Conservation (phyloP, 2,797 vertebrate species). For the Mormyrus proboscirostris region DNA sequence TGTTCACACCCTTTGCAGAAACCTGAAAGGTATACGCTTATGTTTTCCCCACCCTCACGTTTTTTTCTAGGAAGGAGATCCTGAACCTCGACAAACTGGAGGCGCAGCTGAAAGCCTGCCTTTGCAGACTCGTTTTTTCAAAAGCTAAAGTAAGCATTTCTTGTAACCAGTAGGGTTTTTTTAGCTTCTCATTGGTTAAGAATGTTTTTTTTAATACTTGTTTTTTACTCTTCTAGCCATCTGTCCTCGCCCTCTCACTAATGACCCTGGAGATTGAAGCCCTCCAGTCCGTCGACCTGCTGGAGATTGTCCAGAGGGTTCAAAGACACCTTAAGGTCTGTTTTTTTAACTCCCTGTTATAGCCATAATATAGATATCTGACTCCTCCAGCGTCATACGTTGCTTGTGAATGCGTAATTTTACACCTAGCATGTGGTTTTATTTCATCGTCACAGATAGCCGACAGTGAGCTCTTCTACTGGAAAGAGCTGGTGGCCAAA, state of each 20-base stretch:
- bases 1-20: not conserved
- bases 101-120: slow-evolving; percentile 93
- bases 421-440: slow-evolving; percentile 15
- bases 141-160: slow-evolving; percentile 84
- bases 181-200: not conserved
- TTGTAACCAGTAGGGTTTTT: slow-evolving; percentile 6
- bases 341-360: not conserved
- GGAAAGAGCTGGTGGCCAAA: slow-evolving; percentile 82
- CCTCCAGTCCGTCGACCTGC: slow-evolving; percentile 74
- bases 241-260: slow-evolving; percentile 87
- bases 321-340: slow-evolving; percentile 88
- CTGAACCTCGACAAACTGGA: slow-evolving; percentile 88
- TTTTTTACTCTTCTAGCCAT: slow-evolving; percentile 65
- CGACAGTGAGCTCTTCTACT: slow-evolving; percentile 74
- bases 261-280: slow-evolving; percentile 82
- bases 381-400: not conserved
- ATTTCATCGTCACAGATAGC: slow-evolving; percentile 66
- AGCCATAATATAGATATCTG: not conserved
- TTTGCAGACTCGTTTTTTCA: slow-evolving; percentile 85
- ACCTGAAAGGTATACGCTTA: not conserved
- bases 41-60: not conserved
- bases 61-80: slow-evolving; percentile 69
- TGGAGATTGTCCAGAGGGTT: slow-evolving; percentile 78
- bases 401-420: not conserved
- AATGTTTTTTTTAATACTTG: not conserved